These are phyloP conservation scores for Vanessa tameamea DNA, from an alignment of 1,140 invertebrate species.

Conservation along the genomic window DNA sequence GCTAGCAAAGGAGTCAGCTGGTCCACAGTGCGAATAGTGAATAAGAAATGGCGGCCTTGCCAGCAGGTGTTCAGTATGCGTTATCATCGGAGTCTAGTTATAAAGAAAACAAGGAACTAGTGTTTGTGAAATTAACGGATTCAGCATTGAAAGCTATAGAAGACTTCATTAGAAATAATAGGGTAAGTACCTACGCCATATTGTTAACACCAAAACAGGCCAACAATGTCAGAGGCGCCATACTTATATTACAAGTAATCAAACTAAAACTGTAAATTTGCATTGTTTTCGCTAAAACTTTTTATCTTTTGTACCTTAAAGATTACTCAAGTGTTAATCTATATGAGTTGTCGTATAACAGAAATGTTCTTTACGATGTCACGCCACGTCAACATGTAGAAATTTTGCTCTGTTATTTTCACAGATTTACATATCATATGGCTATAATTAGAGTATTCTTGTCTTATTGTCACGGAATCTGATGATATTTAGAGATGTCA, in stretches of 20 bases:
- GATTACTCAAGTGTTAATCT: constrained; percentile 39
- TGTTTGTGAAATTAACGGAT: constrained; percentile 97
- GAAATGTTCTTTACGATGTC: constrained; percentile 64
- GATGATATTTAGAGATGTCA: constrained; percentile 53
- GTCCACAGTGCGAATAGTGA: constrained; percentile 81
- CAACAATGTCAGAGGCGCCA: constrained; percentile 78
- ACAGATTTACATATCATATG: constrained; percentile 76
- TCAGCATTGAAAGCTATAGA: constrained; percentile 94
- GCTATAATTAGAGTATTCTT: constrained; percentile 75
- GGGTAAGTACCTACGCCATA: constrained; percentile 85
- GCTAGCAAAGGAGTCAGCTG: constrained; percentile 81
- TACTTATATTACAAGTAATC: constrained; percentile 79
- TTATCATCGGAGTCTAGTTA: constrained; percentile 93
- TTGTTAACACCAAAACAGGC: constrained; percentile 78
- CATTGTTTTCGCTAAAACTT: constrained; percentile 55
- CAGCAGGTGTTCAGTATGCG: constrained; percentile 96
- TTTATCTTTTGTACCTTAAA: constrained; percentile 10
- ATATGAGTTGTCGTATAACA: constrained; percentile 40
- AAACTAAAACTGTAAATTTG: constrained; percentile 73
- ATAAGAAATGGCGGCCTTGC: constrained; percentile 94
- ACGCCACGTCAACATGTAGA: constrained; percentile 79
- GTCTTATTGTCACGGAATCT: constrained; percentile 65
- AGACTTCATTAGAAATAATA: constrained; percentile 91
- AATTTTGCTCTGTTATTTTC: constrained; percentile 76
- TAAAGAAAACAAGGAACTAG: constrained; percentile 92